phyloP scores from a whole-genome alignment of 2,888 invertebrate genomes.

The Gandaritis pyraliata region DNA sequence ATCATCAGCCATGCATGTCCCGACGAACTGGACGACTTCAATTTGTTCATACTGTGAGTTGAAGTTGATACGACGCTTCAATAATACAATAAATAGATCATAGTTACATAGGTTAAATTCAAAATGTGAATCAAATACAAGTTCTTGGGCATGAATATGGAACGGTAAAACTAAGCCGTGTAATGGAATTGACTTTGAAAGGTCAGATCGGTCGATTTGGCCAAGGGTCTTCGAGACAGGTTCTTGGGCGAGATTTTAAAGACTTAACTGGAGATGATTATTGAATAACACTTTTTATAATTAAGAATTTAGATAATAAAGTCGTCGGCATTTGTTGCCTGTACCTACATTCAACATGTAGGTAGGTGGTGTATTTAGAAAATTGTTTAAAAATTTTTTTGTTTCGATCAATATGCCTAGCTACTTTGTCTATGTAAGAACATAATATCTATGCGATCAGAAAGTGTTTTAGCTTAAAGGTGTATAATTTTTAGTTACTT shows the following conservation, averaged over 20 bases:
- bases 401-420: too few relatives aligned
- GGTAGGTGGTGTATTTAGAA: too few relatives aligned
- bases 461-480: too few relatives aligned
- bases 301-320: background rate
- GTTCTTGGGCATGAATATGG: conserved; percentile 5
- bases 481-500: too few relatives aligned
- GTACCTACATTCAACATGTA: too few relatives aligned
- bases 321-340: background rate
- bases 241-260: conserved; percentile 25
- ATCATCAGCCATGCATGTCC: conserved; percentile 4
- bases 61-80: too few relatives aligned
- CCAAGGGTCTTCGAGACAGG: conserved; percentile 34
- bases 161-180: conserved; percentile 26
- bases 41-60: too few relatives aligned
- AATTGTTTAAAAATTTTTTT: too few relatives aligned
- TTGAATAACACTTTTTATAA: conserved; percentile 6
- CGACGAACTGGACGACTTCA: background rate
- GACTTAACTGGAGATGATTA: conserved; percentile 3
- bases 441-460: too few relatives aligned
- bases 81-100: background rate
- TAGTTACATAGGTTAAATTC: background rate
- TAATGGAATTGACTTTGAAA: conserved; percentile 38
- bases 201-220: conserved; percentile 37
- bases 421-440: too few relatives aligned
- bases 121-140: background rate